phyloP scores from a whole-genome alignment of 2,113 vertebrate species.

The Arenaria interpres region DNA sequence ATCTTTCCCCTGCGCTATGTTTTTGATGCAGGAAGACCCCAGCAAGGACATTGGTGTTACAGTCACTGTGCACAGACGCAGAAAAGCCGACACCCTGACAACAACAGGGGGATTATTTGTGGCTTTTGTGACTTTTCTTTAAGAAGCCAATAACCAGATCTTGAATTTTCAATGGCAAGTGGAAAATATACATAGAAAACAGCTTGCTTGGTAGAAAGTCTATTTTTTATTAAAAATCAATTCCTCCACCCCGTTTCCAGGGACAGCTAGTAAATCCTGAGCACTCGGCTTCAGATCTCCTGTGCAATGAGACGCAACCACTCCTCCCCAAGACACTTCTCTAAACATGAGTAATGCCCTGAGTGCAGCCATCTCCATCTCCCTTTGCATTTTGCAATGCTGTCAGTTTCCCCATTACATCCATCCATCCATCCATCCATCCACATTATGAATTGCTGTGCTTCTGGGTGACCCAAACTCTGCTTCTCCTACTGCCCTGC shows the following conservation, averaged over 20 bases:
- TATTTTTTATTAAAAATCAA: neutral
- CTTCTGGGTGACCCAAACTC: too few relatives aligned
- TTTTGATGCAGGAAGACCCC: neutral
- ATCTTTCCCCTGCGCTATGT: neutral
- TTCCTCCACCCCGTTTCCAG: neutral
- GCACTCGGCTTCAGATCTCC: neutral
- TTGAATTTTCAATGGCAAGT: neutral
- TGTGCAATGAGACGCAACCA: neutral
- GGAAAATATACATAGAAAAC: neutral
- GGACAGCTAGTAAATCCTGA: neutral
- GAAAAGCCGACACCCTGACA: neutral
- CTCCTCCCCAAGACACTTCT: neutral
- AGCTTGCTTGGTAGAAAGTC: neutral
- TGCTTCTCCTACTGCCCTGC: neutral
- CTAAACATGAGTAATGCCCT: neutral
- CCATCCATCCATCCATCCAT: neutral
- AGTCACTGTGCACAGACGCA: neutral
- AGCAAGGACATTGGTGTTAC: neutral
- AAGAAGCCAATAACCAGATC: neutral
- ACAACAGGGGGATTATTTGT: neutral
- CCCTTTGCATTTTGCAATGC: neutral
- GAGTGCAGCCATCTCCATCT: neutral
- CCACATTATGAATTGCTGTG: neutral
- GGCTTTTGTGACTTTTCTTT: neutral
- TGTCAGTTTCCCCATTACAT: neutral